Conservation (phyloP, 2,797 vertebrate genomes). For the Urocyon cinereoargenteus region DNA sequence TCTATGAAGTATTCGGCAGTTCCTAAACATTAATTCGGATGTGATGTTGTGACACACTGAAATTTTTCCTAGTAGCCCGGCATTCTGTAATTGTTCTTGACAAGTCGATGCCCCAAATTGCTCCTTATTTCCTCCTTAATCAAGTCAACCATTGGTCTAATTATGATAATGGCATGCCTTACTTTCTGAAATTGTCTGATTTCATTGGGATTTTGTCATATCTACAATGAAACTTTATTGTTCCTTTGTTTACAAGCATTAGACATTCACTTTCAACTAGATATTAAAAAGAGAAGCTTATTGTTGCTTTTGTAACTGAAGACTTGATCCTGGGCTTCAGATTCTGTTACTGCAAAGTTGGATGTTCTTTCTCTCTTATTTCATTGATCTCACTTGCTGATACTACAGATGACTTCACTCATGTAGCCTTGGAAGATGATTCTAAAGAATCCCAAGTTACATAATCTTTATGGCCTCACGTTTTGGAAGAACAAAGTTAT, state of each 20-base stretch:
- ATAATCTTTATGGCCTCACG: conserved; percentile 36
- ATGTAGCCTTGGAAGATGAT: not conserved
- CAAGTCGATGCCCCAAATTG: not conserved
- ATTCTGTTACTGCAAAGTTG: not conserved
- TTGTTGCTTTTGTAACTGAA: conserved; percentile 2
- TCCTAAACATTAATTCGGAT: conserved; percentile 29
- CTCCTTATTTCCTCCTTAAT: not conserved
- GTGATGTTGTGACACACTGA: not conserved
- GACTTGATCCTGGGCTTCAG: not conserved
- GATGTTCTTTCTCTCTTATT: conserved; percentile 22
- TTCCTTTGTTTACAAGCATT: not conserved
- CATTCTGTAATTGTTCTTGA: conserved; percentile 28
- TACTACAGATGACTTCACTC: conserved; percentile 65
- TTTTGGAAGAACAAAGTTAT: conserved; percentile 39
- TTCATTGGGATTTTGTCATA: conserved; percentile 23
- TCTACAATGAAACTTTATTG: not conserved
- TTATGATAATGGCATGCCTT: not conserved
- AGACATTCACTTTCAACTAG: not conserved
- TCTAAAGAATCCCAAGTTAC: not conserved
- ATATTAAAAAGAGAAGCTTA: not conserved
- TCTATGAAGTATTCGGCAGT: not conserved
- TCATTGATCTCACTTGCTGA: conserved; percentile 25
- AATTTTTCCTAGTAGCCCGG: not conserved
- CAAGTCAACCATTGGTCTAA: not conserved
- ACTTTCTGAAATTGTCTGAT: conserved; percentile 20